Base-by-base conservation (phyloP, 2,797 vertebrate species). In the Rousettus madagascariensis region DNA sequence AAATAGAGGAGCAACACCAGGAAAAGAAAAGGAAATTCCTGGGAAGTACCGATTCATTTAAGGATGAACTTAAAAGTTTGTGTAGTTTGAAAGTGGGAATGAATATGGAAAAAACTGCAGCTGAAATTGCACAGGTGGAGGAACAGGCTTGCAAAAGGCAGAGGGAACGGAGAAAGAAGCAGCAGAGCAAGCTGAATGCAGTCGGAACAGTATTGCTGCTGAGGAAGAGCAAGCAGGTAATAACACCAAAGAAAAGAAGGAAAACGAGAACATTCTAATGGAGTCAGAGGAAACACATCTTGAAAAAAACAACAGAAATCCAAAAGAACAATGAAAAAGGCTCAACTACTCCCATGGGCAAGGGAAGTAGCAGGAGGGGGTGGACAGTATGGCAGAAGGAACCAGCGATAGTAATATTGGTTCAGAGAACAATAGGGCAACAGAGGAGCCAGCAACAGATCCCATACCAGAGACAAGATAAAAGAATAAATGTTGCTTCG, bases 91-190 rank as follows among this genome's bases (percentile, higher is more conserved):
- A 99, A 98, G 99, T 99, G 13, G 99, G 99, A 98, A 99, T 99
- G 97, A 99, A 99, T 96, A 99, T 99, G 99, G 99, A 99, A 97
- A 99, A 99, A 98, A 99, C 99, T 15, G 99, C 99, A 0, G 99
- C 99, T 5, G 99, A 99, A 97, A 99, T 99, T 95, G 99, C 99
- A 0, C 99, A 99, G 0, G 99, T 99, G 0, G 99, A 99, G 94
- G 99, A 99, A 36, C 99, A 99, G 10, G 99, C 99, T 24, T 98
- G 99, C 46, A 99, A 99, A 91, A 98, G 99, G 55, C 99, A 99
- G 99, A 99, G 97, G 99, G 99, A 85, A 97, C 99, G 91, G 99
- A 99, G 94, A 99, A 99, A 13, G 99, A 99, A 95, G 99, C 98
- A 0, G 99, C 98, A 0, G 99, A 99, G 97, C 99, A 99, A 92